Evolutionary conservation across 1,140 invertebrate species (phyloP).

Genomic region (Sarcophaga peregrina): DNA sequence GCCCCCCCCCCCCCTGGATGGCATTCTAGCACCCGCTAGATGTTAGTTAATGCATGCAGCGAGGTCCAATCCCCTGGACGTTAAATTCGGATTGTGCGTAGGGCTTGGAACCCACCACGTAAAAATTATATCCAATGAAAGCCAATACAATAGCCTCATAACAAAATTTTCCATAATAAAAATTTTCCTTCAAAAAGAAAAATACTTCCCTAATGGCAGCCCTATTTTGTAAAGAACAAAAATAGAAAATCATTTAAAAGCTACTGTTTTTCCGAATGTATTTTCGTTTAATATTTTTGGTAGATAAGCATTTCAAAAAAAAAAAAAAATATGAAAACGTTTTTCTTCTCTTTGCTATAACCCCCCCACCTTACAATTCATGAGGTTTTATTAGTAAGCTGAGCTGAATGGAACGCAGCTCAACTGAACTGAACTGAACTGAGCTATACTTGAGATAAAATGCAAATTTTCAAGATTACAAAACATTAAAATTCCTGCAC

Average conservation of each 20-base stretch:
- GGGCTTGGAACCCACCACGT: no score
- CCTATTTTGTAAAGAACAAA: neutral
- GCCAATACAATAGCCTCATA: no score
- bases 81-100: no score
- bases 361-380: neutral
- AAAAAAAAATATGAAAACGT: slow-evolving; percentile 24
- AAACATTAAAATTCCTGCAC: slow-evolving; percentile 25
- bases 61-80: no score
- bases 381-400: neutral
- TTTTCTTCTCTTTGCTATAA: neutral
- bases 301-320: neutral
- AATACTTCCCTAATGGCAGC: neutral
- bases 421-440: no score
- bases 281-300: neutral
- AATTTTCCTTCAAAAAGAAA: no score
- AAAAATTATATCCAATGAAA: no score
- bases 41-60: no score
- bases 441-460: neutral
- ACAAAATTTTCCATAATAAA: no score
- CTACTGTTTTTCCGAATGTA: neutral
- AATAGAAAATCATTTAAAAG: neutral
- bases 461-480: slow-evolving; percentile 8
- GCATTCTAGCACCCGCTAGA: no score
- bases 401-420: no score
- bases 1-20: no score